phyloP scores from a whole-genome alignment of 2,113 vertebrate genomes.

The Pionites leucogaster region DNA sequence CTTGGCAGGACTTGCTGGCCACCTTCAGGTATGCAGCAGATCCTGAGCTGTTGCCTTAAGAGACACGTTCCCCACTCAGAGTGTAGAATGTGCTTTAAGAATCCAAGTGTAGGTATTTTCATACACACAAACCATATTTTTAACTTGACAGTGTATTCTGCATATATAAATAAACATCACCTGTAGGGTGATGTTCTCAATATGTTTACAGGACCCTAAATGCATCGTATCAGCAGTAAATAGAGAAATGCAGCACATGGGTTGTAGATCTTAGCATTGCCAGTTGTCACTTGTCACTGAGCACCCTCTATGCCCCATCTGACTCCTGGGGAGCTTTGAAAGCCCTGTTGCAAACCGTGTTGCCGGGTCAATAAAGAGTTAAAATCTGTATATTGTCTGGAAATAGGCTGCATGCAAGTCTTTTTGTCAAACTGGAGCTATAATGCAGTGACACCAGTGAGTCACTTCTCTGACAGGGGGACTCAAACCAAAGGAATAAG shows the following conservation, averaged over 20 bases:
- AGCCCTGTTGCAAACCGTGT: accelerated
- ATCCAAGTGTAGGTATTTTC: background rate
- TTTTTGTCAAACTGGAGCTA: background rate
- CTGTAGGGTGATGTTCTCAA: background rate
- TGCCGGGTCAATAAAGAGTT: background rate
- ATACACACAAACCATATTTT: background rate
- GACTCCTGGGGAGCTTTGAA: background rate
- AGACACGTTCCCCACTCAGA: background rate
- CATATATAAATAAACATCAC: background rate
- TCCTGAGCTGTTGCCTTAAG: background rate
- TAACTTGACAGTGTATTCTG: background rate
- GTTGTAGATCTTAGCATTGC: background rate
- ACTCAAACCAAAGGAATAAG: background rate
- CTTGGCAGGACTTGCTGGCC: background rate
- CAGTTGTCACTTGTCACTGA: background rate
- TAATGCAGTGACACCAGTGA: background rate
- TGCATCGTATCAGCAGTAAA: background rate
- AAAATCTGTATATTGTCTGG: background rate
- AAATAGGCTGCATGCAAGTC: background rate
- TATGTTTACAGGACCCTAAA: background rate
- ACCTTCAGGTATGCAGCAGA: background rate
- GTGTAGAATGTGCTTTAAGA: background rate
- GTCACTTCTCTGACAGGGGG: background rate
- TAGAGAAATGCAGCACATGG: accelerated
- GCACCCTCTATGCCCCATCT: background rate